A percentile compares a stretch with the other conserved stretches of the same genome.
Evolutionary conservation across 2,113 vertebrate genomes (phyloP).

Genomic region (Microcebus tavaratra): DNA sequence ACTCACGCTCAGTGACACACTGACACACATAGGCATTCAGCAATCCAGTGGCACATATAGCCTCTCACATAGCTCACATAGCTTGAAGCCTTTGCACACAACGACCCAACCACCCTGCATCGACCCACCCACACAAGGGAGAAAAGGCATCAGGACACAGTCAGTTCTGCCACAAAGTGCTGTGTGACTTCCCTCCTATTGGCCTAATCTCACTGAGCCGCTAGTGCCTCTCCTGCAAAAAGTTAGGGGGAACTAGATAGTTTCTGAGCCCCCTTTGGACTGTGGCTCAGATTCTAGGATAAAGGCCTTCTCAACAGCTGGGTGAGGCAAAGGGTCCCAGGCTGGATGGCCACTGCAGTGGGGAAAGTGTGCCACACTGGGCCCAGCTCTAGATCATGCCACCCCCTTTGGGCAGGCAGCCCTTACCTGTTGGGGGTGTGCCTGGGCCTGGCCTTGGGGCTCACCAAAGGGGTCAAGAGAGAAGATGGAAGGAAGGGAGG

Average conservation of each 20-base stretch:
- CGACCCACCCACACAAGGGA: background rate
- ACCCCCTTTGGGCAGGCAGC: background rate
- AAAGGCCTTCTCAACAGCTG: background rate
- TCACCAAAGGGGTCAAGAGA: background rate
- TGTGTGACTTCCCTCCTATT: background rate
- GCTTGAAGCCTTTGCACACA: background rate
- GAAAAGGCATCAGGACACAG: background rate
- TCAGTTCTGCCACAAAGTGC: background rate
- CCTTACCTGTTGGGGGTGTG: background rate
- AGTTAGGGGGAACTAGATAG: background rate
- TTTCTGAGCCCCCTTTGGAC: background rate
- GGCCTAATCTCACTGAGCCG: background rate
- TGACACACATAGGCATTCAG: conserved; percentile 62
- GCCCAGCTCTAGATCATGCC: background rate
- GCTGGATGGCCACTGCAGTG: background rate
- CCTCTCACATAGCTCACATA: background rate
- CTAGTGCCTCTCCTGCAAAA: background rate
- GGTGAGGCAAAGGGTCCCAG: background rate
- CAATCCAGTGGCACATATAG: background rate
- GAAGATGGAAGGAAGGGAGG: background rate
- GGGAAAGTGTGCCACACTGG: background rate
- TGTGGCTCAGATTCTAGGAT: background rate
- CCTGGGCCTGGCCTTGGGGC: background rate
- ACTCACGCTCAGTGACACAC: conserved; percentile 54
- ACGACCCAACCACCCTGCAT: background rate